phyloP scores from a whole-genome alignment of 1,140 invertebrate genomes.

The Phthorimaea operculella region DNA sequence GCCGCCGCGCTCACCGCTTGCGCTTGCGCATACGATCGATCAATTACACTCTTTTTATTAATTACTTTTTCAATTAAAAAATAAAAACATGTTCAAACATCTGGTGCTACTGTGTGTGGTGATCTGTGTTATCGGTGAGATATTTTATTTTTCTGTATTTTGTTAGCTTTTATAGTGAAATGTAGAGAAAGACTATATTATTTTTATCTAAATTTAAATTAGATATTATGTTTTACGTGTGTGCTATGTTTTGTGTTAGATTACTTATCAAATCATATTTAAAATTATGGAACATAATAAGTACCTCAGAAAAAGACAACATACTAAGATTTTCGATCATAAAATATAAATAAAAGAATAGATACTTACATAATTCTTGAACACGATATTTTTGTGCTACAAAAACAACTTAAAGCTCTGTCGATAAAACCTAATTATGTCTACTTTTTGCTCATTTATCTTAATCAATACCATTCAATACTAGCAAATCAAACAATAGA shows the following conservation, averaged over 20 bases:
- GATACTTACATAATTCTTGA: no score
- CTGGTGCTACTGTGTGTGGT: slow-evolving; percentile 40
- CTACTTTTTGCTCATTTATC: not conserved
- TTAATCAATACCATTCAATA: not conserved
- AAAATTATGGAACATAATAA: no score
- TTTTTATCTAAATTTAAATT: no score
- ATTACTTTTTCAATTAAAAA: slow-evolving; percentile 13
- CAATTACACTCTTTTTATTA: not conserved
- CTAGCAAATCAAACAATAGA: slow-evolving; percentile 4
- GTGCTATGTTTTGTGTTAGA: not conserved
- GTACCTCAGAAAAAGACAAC: no score
- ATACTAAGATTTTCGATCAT: no score
- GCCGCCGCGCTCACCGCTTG: slow-evolving; percentile 28
- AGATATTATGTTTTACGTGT: no score
- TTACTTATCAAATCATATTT: not conserved
- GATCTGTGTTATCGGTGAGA: slow-evolving; percentile 28
- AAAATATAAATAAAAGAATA: no score
- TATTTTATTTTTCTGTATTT: not conserved
- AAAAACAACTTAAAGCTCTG: no score
- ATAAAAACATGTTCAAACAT: slow-evolving; percentile 42
- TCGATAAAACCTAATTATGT: not conserved
- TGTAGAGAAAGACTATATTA: not conserved
- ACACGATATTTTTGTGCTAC: no score
- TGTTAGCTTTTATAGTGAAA: not conserved
- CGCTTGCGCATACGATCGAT: slow-evolving; percentile 10